Evolutionary conservation across 2,888 invertebrate species (phyloP).

Genomic region (Drosophila peninsularis): DNA sequence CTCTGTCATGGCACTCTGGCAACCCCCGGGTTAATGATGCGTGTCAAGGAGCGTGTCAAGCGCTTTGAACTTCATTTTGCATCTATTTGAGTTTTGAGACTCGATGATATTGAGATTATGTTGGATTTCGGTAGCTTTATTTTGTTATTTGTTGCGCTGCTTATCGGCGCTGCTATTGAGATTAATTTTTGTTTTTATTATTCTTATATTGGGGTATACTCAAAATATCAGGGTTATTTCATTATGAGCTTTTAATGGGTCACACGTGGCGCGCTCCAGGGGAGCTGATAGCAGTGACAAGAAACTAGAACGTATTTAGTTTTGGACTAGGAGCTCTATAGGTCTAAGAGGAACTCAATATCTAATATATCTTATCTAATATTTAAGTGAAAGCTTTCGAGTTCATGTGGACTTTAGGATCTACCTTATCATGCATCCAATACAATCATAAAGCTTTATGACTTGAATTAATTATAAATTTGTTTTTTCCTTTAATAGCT

Average conservation of each 20-base stretch:
- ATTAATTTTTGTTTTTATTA: slow-evolving; percentile 15
- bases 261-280: slow-evolving; percentile 3
- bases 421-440: no score
- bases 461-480: background rate
- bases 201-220: background rate
- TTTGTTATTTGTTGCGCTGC: slow-evolving; percentile 17
- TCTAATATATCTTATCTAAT: no score
- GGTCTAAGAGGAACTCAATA: no score
- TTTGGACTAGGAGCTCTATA: background rate
- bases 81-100: slow-evolving; percentile 24
- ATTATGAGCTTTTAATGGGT: slow-evolving; percentile 1
- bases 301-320: background rate
- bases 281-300: background rate
- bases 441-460: background rate
- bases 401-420: no score
- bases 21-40: slow-evolving; percentile 60
- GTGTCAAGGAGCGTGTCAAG: slow-evolving; percentile 47
- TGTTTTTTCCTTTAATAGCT: background rate
- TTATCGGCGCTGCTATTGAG: slow-evolving; percentile 15
- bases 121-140: slow-evolving; percentile 7
- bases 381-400: no score
- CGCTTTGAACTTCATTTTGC: slow-evolving; percentile 17
- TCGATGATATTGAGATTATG: background rate
- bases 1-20: slow-evolving; percentile 21
- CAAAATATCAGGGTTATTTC: background rate